Conservation (phyloP, 2,113 vertebrate genomes). For the Laticauda colubrina region DNA sequence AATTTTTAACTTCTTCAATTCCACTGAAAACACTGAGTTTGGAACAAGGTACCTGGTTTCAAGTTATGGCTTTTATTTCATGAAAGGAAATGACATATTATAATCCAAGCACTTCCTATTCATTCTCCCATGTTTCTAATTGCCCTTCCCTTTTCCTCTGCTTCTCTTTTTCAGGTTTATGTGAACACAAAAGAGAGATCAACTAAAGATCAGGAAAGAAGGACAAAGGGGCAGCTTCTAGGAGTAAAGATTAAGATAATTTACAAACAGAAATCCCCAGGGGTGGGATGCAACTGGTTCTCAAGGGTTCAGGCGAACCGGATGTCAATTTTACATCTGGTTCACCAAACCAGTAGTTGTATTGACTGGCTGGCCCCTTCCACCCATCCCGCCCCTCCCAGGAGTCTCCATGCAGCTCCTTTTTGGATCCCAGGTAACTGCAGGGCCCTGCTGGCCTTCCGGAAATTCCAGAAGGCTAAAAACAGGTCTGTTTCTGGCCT, state of each 20-base stretch:
- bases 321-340: no score
- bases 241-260: not conserved
- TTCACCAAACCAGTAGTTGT: no score
- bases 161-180: not conserved
- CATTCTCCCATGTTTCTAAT: not conserved
- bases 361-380: no score
- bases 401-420: no score
- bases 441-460: no score
- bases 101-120: not conserved
- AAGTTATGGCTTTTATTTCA: not conserved
- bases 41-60: conserved; percentile 17
- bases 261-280: not conserved
- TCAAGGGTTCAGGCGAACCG: no score
- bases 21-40: not conserved
- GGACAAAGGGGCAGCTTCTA: not conserved
- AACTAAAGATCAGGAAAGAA: not conserved
- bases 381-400: no score
- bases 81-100: not conserved
- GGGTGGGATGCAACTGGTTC: no score
- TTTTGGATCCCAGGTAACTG: no score
- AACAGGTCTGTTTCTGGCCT: no score
- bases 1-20: conserved; percentile 56
- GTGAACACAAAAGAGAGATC: not conserved
- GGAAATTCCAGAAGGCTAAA: no score
- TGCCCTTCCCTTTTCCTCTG: not conserved